A percentile compares a stretch with the other conserved stretches of the same genome.
These are phyloP conservation scores for Melieria omissa DNA, from an alignment of 2,888 invertebrate species.

Conservation along the genomic window DNA sequence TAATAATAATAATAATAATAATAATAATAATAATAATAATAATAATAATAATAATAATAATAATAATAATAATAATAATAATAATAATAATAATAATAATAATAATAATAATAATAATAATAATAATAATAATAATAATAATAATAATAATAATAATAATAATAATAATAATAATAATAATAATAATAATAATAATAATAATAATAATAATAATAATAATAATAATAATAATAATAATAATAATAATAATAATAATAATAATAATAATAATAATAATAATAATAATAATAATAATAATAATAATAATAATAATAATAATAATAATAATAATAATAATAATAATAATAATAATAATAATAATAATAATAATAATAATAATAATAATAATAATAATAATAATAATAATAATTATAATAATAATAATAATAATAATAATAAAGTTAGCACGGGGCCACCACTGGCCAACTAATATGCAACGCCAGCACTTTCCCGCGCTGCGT, in stretches of 20 bases:
- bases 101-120: slow-evolving; percentile 15
- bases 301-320: slow-evolving; percentile 4
- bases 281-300: slow-evolving; percentile 4
- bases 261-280: slow-evolving; percentile 6
- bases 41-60: slow-evolving; percentile 4
- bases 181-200: slow-evolving; percentile 12
- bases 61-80: slow-evolving; percentile 4
- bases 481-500: too few relatives aligned
- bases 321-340: slow-evolving; percentile 4
- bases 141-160: slow-evolving; percentile 9
- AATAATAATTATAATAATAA: slow-evolving; percentile 2
- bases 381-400: slow-evolving; percentile 6
- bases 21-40: slow-evolving; percentile 4
- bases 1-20: slow-evolving; percentile 4
- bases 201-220: slow-evolving; percentile 15
- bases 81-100: slow-evolving; percentile 9
- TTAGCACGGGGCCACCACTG: too few relatives aligned
- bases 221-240: slow-evolving; percentile 3
- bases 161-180: slow-evolving; percentile 11
- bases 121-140: slow-evolving; percentile 12
- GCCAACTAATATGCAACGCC: too few relatives aligned
- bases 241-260: slow-evolving; percentile 9
- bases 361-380: slow-evolving; percentile 11
- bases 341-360: slow-evolving; percentile 9
- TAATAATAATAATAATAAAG: slow-evolving; percentile 2